These are phyloP conservation scores for Montipora cactus DNA, from an alignment of 64 coral and sea anemone species.

Conservation along the genomic window DNA sequence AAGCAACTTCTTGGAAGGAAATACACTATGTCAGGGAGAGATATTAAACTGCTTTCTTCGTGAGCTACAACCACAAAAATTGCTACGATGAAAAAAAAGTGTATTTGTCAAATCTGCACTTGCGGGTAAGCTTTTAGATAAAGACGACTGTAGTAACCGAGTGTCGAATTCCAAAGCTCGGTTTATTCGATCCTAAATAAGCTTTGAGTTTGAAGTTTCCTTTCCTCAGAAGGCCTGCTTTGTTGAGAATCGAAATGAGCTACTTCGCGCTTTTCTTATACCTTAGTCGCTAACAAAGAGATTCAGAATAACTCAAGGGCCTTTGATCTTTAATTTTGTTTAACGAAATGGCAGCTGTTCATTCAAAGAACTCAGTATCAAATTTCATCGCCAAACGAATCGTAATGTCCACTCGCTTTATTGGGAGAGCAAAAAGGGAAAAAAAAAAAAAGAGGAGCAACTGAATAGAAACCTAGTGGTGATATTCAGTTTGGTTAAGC, in stretches of 20 bases:
- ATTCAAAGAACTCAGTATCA: neutral
- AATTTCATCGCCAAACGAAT: constrained; percentile 9
- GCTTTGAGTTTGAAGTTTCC: neutral
- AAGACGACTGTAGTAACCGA: neutral
- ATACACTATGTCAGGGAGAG: neutral
- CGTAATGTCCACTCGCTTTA: neutral
- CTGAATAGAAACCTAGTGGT: neutral
- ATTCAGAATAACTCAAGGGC: constrained; percentile 9
- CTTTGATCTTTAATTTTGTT: neutral
- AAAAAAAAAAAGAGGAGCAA: neutral
- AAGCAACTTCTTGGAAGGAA: neutral
- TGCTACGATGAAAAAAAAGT: constrained; percentile 83
- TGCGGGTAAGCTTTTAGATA: constrained; percentile 90
- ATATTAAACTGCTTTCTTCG: neutral
- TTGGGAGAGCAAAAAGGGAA: neutral
- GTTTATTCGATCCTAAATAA: neutral
- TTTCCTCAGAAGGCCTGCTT: neutral
- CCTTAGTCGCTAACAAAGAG: neutral
- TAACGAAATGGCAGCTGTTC: neutral
- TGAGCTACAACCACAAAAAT: neutral
- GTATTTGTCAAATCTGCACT: constrained; percentile 95
- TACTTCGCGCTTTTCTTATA: neutral
- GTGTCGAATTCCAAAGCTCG: constrained; percentile 20
- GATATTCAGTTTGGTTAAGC: neutral
- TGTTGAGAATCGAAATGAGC: neutral